Conservation (phyloP, 2,888 invertebrate genomes). For the Phyllotreta cruciferae region DNA sequence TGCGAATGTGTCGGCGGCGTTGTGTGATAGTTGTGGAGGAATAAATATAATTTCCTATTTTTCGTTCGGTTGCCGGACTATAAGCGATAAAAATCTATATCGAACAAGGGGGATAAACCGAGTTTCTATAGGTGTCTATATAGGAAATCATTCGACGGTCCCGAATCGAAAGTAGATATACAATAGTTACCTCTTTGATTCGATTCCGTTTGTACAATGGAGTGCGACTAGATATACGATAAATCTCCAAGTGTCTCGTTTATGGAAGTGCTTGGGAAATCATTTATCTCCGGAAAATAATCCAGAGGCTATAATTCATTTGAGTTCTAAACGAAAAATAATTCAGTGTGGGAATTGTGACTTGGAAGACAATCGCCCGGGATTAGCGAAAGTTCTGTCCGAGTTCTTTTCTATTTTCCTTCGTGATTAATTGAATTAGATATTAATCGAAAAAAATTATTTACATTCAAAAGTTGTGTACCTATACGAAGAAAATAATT, state of each 20-base stretch:
- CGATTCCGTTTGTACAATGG: not conserved
- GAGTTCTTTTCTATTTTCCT: conserved; percentile 35
- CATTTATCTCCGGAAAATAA: conserved; percentile 44
- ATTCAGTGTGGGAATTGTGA: conserved; percentile 50
- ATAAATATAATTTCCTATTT: too few species aligned
- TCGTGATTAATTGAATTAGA: conserved; percentile 5
- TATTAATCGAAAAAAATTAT: not conserved
- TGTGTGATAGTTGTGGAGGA: too few species aligned
- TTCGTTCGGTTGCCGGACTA: too few species aligned
- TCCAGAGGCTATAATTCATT: conserved; percentile 46
- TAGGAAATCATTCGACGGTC: too few species aligned
- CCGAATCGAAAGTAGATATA: not conserved
- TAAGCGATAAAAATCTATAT: too few species aligned
- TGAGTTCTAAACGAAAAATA: conserved; percentile 49
- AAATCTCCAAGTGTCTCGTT: conserved; percentile 3
- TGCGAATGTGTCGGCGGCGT: too few species aligned
- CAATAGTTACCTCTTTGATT: not conserved
- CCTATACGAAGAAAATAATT: too few species aligned
- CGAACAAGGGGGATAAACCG: too few species aligned
- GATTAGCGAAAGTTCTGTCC: conserved; percentile 27
- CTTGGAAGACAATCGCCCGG: conserved; percentile 47
- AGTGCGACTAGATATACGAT: conserved; percentile 2
- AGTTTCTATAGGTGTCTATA: too few species aligned
- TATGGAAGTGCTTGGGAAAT: conserved; percentile 33
- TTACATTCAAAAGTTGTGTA: too few species aligned